Conservation (phyloP, 2,888 invertebrate species). For the Erebia aethiops region DNA sequence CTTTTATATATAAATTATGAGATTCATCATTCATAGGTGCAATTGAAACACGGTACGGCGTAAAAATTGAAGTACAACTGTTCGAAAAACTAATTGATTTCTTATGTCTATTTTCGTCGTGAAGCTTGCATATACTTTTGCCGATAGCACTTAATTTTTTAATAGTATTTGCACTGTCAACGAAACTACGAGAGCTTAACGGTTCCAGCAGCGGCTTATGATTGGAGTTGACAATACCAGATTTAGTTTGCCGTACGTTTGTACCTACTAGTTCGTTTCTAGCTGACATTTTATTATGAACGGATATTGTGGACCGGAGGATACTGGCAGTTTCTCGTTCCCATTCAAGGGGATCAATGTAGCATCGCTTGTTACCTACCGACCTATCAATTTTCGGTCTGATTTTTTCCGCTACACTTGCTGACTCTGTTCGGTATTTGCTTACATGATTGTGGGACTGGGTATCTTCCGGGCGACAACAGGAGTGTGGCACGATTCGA, state of each 20-base stretch:
- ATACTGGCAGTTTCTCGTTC: slow-evolving; percentile 83
- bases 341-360: slow-evolving; percentile 79
- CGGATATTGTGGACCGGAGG: slow-evolving; percentile 72
- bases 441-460: slow-evolving; percentile 51
- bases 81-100: slow-evolving; percentile 67
- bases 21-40: slow-evolving; percentile 65
- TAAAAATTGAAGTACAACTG: slow-evolving; percentile 70
- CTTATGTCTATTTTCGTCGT: slow-evolving; percentile 59
- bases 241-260: slow-evolving; percentile 62
- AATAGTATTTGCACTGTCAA: slow-evolving; percentile 62
- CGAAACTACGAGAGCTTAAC: slow-evolving; percentile 54
- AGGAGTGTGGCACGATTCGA: slow-evolving; percentile 70
- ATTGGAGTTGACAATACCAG: slow-evolving; percentile 54
- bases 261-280: slow-evolving; percentile 57
- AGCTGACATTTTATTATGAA: slow-evolving; percentile 66
- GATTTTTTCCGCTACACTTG: slow-evolving; percentile 62
- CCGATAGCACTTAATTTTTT: slow-evolving; percentile 76
- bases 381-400: slow-evolving; percentile 68
- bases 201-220: slow-evolving; percentile 55
- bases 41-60: slow-evolving; percentile 67
- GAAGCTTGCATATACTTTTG: slow-evolving; percentile 70
- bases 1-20: slow-evolving; percentile 33
- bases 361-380: slow-evolving; percentile 80
- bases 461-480: slow-evolving; percentile 66
- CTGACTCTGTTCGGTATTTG: slow-evolving; percentile 75